Evolutionary conservation across 1,140 invertebrate genomes (phyloP), one percentile per base, ranked within the genome.

Genomic region (Hyphantria cunea): DNA sequence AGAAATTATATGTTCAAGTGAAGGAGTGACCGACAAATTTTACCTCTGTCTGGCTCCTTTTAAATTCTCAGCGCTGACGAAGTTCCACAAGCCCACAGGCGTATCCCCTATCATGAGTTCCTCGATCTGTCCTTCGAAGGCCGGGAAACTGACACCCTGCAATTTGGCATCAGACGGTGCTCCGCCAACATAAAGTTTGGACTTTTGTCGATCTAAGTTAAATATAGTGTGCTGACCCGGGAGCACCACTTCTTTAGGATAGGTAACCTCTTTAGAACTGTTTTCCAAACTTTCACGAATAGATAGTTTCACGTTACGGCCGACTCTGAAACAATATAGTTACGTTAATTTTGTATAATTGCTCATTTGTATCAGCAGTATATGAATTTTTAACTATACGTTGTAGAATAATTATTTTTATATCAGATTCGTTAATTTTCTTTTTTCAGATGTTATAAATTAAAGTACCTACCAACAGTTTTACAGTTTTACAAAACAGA

Each of bases 11-110:
- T 9, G 7, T 9, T 10, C 7, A 9, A 39, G 33, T 34, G 10
- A 34, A 6, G 10, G 6, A 10, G 6, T 34, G 33, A 34, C 10
- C 6, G 10, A 6, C 2, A 39, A 15, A 44, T 25, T 25, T 32
- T 83, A 95, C 94, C 96, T 95, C 78, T 96, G 95, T 10, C 89
- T 77, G 0, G 96, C 95, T 6, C 95, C 96, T 66, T 94, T 90
- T 47, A 94, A 91, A 54, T 97, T 96, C 37, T 96, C 95, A 37
- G 95, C 94, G 17, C 93, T 95, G 42, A 95, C 94, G 76, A 98
- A 98, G 91, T 99, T 99, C 98, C 98, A 99, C 11, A 99, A 92
- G 0, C 98, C 98, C 11, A 99, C 93, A 3, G 95, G 95, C 10
- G 94, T 95, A 32, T 97, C 96, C 12, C 98, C 98, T 68, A 99